These are phyloP conservation scores for Zosterops lateralis DNA, from an alignment of 2,113 vertebrate species.

Conservation along the genomic window DNA sequence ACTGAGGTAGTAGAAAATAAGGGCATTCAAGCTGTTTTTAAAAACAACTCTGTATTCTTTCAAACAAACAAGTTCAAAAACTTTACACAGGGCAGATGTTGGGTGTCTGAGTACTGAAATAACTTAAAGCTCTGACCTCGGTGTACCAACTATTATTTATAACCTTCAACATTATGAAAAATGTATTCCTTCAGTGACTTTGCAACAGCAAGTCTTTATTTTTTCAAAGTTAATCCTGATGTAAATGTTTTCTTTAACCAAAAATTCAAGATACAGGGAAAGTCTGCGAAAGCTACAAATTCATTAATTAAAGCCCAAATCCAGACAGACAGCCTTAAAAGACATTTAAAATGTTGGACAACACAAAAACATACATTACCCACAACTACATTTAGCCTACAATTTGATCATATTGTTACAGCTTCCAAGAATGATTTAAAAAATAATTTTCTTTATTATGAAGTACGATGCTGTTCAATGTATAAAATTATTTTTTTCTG, in stretches of 20 bases:
- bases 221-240: neutral
- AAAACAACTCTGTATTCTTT: neutral
- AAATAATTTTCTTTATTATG: neutral
- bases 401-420: neutral
- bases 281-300: neutral
- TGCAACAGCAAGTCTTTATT: neutral
- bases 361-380: neutral
- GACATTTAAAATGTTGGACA: neutral
- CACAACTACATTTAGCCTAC: neutral
- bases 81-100: neutral
- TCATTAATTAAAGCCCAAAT: neutral
- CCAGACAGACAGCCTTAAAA: neutral
- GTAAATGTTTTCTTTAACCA: neutral
- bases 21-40: neutral
- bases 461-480: neutral
- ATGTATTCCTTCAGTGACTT: neutral
- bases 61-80: neutral
- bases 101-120: neutral
- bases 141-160: neutral
- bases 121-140: neutral
- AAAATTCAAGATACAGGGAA: neutral
- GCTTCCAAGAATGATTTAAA: neutral
- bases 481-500: neutral
- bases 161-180: neutral
- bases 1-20: neutral